These are phyloP conservation scores for Macrotis lagotis DNA, from an alignment of 2,113 vertebrate genomes.

Conservation along the genomic window DNA sequence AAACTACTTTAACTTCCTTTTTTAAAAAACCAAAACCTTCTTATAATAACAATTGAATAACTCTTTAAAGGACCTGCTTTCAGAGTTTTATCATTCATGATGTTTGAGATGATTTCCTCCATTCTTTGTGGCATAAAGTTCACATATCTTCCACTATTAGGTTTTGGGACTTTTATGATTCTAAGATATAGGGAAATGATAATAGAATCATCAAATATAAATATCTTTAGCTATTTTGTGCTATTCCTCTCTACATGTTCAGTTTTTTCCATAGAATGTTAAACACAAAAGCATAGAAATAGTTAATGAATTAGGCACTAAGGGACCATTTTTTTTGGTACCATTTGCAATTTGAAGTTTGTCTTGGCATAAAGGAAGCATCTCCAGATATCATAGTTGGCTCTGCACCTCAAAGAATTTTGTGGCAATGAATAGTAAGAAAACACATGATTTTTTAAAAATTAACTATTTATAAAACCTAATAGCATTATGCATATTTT, in stretches of 20 bases:
- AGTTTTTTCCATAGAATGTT: neutral
- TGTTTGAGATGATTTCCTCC: neutral
- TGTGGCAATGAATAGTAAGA: neutral
- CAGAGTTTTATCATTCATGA: neutral
- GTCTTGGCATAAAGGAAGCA: neutral
- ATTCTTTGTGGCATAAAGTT: neutral
- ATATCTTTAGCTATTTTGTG: neutral
- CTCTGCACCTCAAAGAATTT: neutral
- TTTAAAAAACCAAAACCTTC: neutral
- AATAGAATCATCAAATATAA: neutral
- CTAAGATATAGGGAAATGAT: neutral
- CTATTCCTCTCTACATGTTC: neutral
- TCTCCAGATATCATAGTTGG: neutral
- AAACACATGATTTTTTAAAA: neutral
- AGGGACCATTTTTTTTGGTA: neutral
- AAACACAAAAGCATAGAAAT: neutral
- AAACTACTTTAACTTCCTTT: neutral
- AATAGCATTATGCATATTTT: neutral
- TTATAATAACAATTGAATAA: neutral
- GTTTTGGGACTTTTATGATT: neutral
- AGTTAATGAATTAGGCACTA: neutral
- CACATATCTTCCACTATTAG: neutral
- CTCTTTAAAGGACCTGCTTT: neutral
- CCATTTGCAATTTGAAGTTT: neutral
- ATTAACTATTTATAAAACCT: neutral